These are phyloP conservation scores for Protaetia brevitarsis DNA, from an alignment of 1,140 invertebrate genomes.

Conservation along the genomic window DNA sequence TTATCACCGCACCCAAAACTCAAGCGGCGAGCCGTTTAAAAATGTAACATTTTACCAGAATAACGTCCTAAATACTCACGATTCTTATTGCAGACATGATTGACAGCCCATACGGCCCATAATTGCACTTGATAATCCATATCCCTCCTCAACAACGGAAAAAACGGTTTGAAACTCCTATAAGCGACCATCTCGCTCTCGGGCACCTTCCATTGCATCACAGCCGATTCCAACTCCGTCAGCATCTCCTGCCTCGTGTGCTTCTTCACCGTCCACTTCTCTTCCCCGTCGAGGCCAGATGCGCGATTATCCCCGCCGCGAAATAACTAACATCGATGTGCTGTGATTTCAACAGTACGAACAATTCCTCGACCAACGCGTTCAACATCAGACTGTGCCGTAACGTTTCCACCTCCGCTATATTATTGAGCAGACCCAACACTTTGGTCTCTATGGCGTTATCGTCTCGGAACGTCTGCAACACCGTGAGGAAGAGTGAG, in stretches of 20 bases:
- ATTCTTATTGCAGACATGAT: conserved; percentile 80
- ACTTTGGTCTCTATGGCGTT: conserved; percentile 77
- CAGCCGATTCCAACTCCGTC: conserved; percentile 56
- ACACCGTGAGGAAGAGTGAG: conserved; percentile 65
- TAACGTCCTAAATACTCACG: conserved; percentile 59
- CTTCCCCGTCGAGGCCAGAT: conserved; percentile 63
- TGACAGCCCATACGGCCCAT: conserved; percentile 82
- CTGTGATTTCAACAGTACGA: conserved; percentile 58
- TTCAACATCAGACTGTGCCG: conserved; percentile 62
- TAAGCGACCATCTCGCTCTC: conserved; percentile 82
- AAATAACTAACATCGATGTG: conserved; percentile 82
- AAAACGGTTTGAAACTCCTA: conserved; percentile 77
- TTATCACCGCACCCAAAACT: too few relatives aligned
- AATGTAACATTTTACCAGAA: not conserved
- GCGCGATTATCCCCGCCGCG: conserved; percentile 77
- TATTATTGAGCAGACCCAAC: conserved; percentile 74
- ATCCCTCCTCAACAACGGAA: conserved; percentile 61
- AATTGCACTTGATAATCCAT: conserved; percentile 69
- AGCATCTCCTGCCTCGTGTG: conserved; percentile 55
- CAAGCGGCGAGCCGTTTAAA: not conserved
- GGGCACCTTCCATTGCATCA: conserved; percentile 68
- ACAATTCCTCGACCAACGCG: conserved; percentile 61
- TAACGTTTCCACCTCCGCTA: conserved; percentile 69
- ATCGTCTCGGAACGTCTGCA: conserved; percentile 63
- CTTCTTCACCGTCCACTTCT: conserved; percentile 51